Evolutionary conservation across 2,797 vertebrate species (phyloP), one percentile per base, ranked within the genome.

Genomic region (Bovichtus variegatus): DNA sequence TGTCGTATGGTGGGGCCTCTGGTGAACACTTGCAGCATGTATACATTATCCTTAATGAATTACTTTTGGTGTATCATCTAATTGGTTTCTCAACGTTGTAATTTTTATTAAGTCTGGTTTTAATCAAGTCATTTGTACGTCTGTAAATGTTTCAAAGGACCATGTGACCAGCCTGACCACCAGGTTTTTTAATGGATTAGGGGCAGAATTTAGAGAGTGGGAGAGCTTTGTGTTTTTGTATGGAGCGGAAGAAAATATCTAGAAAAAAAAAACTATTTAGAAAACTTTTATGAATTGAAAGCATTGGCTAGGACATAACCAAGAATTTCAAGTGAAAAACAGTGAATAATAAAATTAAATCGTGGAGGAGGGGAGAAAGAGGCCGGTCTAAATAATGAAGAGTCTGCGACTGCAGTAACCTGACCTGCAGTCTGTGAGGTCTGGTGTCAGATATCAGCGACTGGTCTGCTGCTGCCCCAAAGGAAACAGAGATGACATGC

Each of bases 311-410:
- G 40, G 16, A 71, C 6, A 29, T 10, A 4, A 23, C 29, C 3
- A 19, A 13, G 5, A 19, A 34, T 40, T 43, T 69, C 1, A 54
- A 78, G 74, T 68, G 9, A 6, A 57, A 38, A 40, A 12, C 34
- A 66, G n/a, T 54, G 5, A 16, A 61, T 27, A 69, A 41, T 38
- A 61, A 77, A 78, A 62, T 43, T 9, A 68, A 82, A 72, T 55
- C n/a, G 41, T 36, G 68, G 15, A 36, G 16, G 40, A 72, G 21
- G 31, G 25, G 51, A 67, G 49, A 70, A 77, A 71, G 67, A 71
- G 69, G 74, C 40, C 23, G 61, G 49, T 76, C 80, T 94, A 80
- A 94, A 94, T 94, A 93, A 93, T 93, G 72, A 84, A 94, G 43
- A 55, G 64, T 51, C 59, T 71, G 51, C 9, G 10, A 59, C 85